Conservation (phyloP, 30 jellyfish, hydroid and myxozoan genomes). For the Turritopsis dohrnii region DNA sequence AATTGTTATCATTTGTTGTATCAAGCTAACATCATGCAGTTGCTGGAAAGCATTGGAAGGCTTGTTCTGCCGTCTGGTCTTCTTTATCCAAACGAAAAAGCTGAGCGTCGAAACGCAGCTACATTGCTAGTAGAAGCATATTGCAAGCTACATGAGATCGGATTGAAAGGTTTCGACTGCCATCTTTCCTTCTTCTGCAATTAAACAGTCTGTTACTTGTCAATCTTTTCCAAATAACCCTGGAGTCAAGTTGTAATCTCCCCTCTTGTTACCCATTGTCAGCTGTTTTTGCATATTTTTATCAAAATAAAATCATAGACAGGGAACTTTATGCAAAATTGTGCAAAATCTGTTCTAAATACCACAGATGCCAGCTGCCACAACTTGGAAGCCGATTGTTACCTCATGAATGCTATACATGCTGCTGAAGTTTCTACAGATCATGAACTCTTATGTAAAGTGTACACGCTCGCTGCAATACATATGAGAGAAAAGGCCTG, state of each 20-base stretch:
- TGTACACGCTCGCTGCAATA: slow-evolving; percentile 31
- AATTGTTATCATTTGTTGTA: slow-evolving; percentile 29
- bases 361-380: slow-evolving; percentile 21
- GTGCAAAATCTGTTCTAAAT: not conserved
- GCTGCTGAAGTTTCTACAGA: slow-evolving; percentile 47
- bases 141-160: slow-evolving; percentile 30
- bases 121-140: slow-evolving; percentile 28
- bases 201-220: no score
- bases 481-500: slow-evolving; percentile 42
- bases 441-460: slow-evolving; percentile 34
- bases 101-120: slow-evolving; percentile 21
- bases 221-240: no score
- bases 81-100: slow-evolving; percentile 23
- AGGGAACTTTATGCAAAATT: not conserved
- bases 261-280: no score
- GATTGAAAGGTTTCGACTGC: slow-evolving; percentile 22
- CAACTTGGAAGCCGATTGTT: slow-evolving; percentile 34
- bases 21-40: slow-evolving; percentile 18
- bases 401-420: slow-evolving; percentile 36
- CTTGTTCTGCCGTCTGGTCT: slow-evolving; percentile 20
- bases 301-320: no score
- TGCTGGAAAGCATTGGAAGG: slow-evolving; percentile 26
- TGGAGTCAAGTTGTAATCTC: no score
- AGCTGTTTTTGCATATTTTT: no score
- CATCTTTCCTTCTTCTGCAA: not conserved